Conservation (phyloP, 2,113 vertebrate genomes). For the Pao palembangensis region DNA sequence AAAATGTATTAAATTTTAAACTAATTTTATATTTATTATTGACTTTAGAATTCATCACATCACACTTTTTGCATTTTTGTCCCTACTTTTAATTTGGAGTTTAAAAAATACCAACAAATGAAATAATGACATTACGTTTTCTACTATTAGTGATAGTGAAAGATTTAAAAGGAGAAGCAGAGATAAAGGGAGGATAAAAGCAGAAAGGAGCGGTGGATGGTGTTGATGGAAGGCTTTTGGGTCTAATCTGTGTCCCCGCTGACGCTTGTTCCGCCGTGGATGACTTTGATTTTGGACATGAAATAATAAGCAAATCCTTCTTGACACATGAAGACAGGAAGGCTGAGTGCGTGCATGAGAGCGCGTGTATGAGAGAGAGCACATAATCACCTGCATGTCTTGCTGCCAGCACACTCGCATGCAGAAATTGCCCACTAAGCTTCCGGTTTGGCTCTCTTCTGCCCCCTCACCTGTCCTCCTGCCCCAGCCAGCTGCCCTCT, state of each 20-base stretch:
- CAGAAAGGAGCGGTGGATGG: slow-evolving; percentile 29
- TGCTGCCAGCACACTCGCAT: slow-evolving; percentile 4
- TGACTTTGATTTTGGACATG: slow-evolving; percentile 53
- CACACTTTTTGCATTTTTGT: no score
- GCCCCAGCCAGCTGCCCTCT: slow-evolving; percentile 18
- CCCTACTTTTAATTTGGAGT: background rate
- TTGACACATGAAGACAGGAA: slow-evolving; percentile 13
- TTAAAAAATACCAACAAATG: background rate
- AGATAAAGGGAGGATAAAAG: slow-evolving; percentile 19
- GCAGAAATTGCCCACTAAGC: slow-evolving; percentile 40
- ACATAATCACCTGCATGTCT: slow-evolving; percentile 7
- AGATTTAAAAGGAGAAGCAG: background rate
- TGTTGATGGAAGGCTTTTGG: slow-evolving; percentile 49
- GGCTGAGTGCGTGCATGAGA: background rate
- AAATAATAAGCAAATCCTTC: slow-evolving; percentile 33
- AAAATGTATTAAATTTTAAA: no score
- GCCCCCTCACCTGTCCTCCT: background rate
- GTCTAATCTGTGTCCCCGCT: slow-evolving; percentile 17
- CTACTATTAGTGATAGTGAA: no score
- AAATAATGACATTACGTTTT: background rate
- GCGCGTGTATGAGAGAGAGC: background rate
- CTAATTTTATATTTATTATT: no score
- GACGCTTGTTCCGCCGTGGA: slow-evolving; percentile 16
- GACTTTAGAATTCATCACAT: no score
- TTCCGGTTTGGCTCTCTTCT: slow-evolving; percentile 13